phyloP scores from a whole-genome alignment of 1,140 invertebrate species.

The Aporrectodea caliginosa region DNA sequence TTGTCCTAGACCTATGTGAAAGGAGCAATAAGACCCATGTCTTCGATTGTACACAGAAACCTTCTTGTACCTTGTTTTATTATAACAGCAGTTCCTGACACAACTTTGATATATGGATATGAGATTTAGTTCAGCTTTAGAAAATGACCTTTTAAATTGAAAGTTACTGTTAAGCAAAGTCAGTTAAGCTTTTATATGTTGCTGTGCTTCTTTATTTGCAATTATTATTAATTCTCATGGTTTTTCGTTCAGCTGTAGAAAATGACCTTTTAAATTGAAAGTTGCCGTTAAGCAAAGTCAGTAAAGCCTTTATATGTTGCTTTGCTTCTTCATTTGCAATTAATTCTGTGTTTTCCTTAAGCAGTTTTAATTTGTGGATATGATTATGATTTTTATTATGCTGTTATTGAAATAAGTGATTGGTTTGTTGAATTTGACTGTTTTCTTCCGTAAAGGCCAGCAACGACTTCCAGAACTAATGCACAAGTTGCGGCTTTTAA shows the following conservation, averaged over 20 bases:
- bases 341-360: too few species aligned
- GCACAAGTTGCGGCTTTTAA: slow-evolving; percentile 37
- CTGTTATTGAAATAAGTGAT: not conserved
- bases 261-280: not conserved
- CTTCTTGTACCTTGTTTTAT: too few species aligned
- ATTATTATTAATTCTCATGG: too few species aligned
- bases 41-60: not conserved
- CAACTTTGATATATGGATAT: too few species aligned
- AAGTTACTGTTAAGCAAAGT: not conserved
- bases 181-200: not conserved
- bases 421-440: not conserved
- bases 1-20: not conserved
- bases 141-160: not conserved
- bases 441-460: slow-evolving; percentile 39
- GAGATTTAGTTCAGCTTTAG: too few species aligned
- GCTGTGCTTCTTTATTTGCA: not conserved
- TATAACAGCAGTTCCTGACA: too few species aligned
- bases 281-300: not conserved
- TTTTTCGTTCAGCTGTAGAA: too few species aligned
- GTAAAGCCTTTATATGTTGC: not conserved
- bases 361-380: too few species aligned
- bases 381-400: not conserved
- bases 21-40: not conserved
- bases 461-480: slow-evolving; percentile 37
- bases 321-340: not conserved